phyloP scores from a whole-genome alignment of 2,797 vertebrate species.

The Halcyon badia region DNA sequence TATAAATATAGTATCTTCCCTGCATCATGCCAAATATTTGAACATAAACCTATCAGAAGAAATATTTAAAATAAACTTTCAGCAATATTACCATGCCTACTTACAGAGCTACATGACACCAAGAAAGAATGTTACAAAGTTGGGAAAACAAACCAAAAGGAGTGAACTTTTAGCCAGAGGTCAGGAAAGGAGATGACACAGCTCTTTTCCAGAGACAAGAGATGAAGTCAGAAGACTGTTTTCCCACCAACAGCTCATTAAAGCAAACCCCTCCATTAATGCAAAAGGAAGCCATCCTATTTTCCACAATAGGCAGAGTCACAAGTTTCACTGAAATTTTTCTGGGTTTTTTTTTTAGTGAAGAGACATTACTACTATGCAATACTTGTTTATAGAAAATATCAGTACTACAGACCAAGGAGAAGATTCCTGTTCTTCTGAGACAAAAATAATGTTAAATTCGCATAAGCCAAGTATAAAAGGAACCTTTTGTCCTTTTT shows the following conservation, averaged over 20 bases:
- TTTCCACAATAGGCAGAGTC: not conserved
- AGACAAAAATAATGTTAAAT: not conserved
- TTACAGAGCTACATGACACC: not conserved
- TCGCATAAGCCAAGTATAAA: not conserved
- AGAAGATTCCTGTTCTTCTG: not conserved
- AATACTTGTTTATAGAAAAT: not conserved
- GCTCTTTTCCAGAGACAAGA: not conserved
- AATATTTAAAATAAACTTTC: not conserved
- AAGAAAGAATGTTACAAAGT: not conserved
- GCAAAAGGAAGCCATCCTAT: not conserved
- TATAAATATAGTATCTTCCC: not conserved
- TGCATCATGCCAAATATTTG: not conserved
- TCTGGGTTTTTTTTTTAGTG: no score
- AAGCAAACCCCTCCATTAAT: not conserved
- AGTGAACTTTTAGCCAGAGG: not conserved
- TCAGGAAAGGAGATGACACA: not conserved
- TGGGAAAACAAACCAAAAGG: not conserved
- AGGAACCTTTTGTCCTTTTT: not conserved
- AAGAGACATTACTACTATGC: not conserved
- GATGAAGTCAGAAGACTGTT: not conserved
- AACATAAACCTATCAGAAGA: not conserved
- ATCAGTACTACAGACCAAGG: not conserved
- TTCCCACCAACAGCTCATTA: not conserved
- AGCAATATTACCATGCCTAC: not conserved
- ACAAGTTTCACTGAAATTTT: not conserved